These are phyloP conservation scores for Sebastes umbrosus DNA, from an alignment of 2,797 vertebrate genomes.

Conservation along the genomic window DNA sequence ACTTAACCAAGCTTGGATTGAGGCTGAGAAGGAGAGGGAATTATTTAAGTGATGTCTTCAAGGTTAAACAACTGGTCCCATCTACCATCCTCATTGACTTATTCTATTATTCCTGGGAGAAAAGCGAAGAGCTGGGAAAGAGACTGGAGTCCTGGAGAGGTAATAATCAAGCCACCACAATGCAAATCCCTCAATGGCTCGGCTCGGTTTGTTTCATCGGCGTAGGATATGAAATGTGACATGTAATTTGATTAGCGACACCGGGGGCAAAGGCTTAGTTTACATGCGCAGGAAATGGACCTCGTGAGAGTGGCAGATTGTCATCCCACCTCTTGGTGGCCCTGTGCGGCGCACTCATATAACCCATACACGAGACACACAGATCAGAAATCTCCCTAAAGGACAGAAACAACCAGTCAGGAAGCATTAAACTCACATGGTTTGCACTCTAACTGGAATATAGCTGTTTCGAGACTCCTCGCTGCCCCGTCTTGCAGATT, in stretches of 20 bases:
- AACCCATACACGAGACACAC: neutral
- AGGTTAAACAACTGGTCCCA: conserved; percentile 78
- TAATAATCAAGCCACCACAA: conserved; percentile 68
- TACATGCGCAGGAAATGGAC: conserved; percentile 41
- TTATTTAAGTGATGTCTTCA: conserved; percentile 75
- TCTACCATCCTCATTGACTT: conserved; percentile 59
- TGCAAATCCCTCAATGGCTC: conserved; percentile 55
- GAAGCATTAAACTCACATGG: conserved; percentile 63
- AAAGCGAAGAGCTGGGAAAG: conserved; percentile 37
- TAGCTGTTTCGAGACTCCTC: conserved; percentile 46
- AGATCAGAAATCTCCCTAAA: conserved; percentile 46
- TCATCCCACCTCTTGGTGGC: conserved; percentile 27
- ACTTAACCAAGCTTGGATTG: conserved; percentile 63
- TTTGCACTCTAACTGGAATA: conserved; percentile 50
- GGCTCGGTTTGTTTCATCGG: conserved; percentile 33
- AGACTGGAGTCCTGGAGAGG: conserved; percentile 13
- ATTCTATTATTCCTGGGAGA: conserved; percentile 69
- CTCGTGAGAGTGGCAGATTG: conserved; percentile 32
- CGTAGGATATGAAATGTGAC: conserved; percentile 63
- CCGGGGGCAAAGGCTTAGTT: conserved; percentile 51
- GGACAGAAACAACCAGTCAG: conserved; percentile 65
- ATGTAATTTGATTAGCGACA: conserved; percentile 70
- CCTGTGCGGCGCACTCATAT: conserved; percentile 14
- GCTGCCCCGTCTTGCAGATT: conserved; percentile 26
- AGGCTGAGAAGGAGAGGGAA: conserved; percentile 53